phyloP scores from a whole-genome alignment of 2,888 invertebrate species.

The Shargacucullia verbasci region DNA sequence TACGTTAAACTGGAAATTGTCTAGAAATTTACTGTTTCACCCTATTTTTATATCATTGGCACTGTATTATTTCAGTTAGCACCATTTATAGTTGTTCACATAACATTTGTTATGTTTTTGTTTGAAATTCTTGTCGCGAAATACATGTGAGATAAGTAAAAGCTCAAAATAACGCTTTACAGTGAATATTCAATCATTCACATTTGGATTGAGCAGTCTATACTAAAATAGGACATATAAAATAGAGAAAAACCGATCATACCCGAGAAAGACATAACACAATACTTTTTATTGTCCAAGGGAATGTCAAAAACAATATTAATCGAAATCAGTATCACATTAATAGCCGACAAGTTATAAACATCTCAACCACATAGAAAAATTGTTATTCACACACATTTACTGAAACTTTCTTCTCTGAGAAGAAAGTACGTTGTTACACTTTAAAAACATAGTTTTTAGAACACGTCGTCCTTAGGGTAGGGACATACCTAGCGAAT shows the following conservation, averaged over 20 bases:
- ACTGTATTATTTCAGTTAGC: constrained; percentile 71
- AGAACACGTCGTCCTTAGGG: constrained; percentile 13
- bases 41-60: constrained; percentile 67
- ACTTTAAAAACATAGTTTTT: constrained; percentile 10
- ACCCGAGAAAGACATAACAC: constrained; percentile 72
- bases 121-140: constrained; percentile 6
- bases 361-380: constrained; percentile 12
- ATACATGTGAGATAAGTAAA: no score
- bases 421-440: constrained; percentile 28
- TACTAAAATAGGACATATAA: constrained; percentile 13
- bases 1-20: neutral
- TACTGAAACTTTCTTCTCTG: constrained; percentile 6
- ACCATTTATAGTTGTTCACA: constrained; percentile 58
- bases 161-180: constrained; percentile 2
- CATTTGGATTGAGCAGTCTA: constrained; percentile 18
- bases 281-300: constrained; percentile 70
- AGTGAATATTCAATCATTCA: constrained; percentile 8
- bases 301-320: constrained; percentile 67
- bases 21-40: constrained; percentile 10
- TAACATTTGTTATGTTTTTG: constrained; percentile 9
- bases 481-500: constrained; percentile 11
- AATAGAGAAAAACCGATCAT: constrained; percentile 51
- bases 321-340: constrained; percentile 57
- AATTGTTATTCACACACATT: constrained; percentile 12
- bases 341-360: constrained; percentile 23